Conservation (phyloP, 2,797 vertebrate genomes). For the Rhinatrema bivittatum region DNA sequence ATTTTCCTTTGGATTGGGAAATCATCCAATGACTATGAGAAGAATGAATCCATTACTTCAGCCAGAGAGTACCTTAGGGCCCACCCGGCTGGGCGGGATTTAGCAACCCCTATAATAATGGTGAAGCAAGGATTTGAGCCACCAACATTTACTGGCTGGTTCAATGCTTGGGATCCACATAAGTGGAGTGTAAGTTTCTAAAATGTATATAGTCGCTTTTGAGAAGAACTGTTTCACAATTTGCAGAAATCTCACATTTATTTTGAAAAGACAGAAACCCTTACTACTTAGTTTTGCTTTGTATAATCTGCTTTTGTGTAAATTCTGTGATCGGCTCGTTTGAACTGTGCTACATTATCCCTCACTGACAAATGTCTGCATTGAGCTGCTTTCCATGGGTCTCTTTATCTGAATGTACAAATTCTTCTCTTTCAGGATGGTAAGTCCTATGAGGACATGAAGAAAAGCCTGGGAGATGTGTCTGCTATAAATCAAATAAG, state of each 20-base stretch:
- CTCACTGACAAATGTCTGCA: no score
- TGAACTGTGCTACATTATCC: no score
- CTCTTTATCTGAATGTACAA: no score
- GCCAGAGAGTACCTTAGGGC: slow-evolving; percentile 70
- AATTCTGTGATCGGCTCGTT: accelerated
- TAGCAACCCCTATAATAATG: slow-evolving; percentile 61
- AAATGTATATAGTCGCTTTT: background rate
- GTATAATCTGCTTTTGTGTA: background rate
- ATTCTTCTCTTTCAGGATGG: slow-evolving; percentile 62
- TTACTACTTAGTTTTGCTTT: background rate
- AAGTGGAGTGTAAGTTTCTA: slow-evolving; percentile 81
- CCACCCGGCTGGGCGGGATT: slow-evolving; percentile 74
- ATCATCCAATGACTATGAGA: slow-evolving; percentile 68
- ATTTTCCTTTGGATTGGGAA: slow-evolving; percentile 83
- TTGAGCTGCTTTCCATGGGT: no score
- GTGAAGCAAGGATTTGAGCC: slow-evolving; percentile 82
- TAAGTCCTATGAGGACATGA: slow-evolving; percentile 73
- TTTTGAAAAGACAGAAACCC: background rate
- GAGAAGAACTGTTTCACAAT: no score
- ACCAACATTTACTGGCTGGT: slow-evolving; percentile 85
- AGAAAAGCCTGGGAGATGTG: slow-evolving; percentile 58
- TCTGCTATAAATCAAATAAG: slow-evolving; percentile 65
- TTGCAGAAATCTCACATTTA: no score
- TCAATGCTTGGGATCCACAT: slow-evolving; percentile 81
- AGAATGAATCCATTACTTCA: slow-evolving; percentile 57